Base-by-base conservation (phyloP, 1,140 invertebrate species). In the Cecropterus lyciades region DNA sequence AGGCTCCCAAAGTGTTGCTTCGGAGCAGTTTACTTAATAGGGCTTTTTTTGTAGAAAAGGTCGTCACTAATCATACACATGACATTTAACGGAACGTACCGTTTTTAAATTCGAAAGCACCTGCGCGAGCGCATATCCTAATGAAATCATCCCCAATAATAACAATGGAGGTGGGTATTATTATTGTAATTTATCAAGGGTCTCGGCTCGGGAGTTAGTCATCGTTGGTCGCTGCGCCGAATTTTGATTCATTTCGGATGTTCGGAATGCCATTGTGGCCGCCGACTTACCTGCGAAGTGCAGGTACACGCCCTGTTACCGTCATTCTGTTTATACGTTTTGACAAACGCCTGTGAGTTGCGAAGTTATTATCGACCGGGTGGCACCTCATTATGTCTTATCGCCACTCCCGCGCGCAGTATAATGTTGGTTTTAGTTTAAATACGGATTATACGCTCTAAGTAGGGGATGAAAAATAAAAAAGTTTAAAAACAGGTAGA, bases 241-340 rank as follows among this genome's bases (percentile, higher is more conserved):
- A 77, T 87, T 86, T 87, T 85, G 84, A 88, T 86, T 90, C 80
- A 90, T 90, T 87, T 87, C 77, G 80, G 79, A 87, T 87, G 85
- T 70, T 76, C 77, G 85, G 87, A 88, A 89, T 89, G 86, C 82
- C 79, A 87, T 90, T 88, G 87, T 88, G 68, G 69, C 68, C 67
- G 79, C 71, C 75, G 59, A 63, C 59, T 68, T 90, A 86, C 86
- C 85, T 87, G 84, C 69, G 46, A 20, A 20, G 20, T 56, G 70
- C 84, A 83, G 83, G 80, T 81, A 80, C 48, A 24, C 67, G 59
- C 11, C 17, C 30, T 16, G 24, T 49, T 84, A 80, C 49, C 45
- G 70, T 66, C 67, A 67, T 74, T 78, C 73, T 87, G 85, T 85
- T 86, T 87, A 82, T 85, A 77, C 79, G 67, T 81, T 82, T 82